phyloP scores from a whole-genome alignment of 1,140 invertebrate species.

The Nebria ingens region DNA sequence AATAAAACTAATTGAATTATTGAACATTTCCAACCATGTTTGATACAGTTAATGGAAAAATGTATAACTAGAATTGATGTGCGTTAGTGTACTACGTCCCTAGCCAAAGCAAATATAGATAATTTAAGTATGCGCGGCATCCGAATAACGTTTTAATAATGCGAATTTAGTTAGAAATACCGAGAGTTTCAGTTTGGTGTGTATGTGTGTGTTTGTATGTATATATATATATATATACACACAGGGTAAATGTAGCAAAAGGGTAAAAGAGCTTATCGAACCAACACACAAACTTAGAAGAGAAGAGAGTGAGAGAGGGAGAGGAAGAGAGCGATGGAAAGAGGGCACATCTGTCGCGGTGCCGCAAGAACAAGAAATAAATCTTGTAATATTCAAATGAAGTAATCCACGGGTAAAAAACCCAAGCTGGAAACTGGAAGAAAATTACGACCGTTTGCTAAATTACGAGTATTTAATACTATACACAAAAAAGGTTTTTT shows the following conservation, averaged over 20 bases:
- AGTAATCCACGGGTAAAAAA: not conserved
- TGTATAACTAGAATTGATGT: too few species aligned
- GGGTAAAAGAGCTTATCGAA: not conserved
- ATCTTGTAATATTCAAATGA: not conserved
- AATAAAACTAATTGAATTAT: too few species aligned
- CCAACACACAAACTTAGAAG: too few species aligned
- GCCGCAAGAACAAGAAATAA: not conserved
- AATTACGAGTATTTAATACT: not conserved
- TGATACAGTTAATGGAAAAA: too few species aligned
- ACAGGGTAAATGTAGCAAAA: not conserved
- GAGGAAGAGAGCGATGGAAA: too few species aligned
- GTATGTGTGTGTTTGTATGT: too few species aligned
- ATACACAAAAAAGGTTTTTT: too few species aligned
- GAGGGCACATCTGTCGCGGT: not conserved
- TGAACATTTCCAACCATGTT: too few species aligned
- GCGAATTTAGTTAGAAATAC: slow-evolving; percentile 7
- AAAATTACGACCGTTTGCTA: not conserved
- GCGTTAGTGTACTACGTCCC: too few species aligned
- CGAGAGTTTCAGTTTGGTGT: slow-evolving; percentile 3
- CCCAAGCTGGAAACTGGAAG: not conserved
- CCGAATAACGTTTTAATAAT: slow-evolving; percentile 7
- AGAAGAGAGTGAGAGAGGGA: too few species aligned
- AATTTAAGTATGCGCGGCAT: slow-evolving; percentile 6
- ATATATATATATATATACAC: too few species aligned
- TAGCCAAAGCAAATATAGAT: slow-evolving; percentile 4